Conservation (phyloP, 2,888 invertebrate species). For the Sphinx pinastri region DNA sequence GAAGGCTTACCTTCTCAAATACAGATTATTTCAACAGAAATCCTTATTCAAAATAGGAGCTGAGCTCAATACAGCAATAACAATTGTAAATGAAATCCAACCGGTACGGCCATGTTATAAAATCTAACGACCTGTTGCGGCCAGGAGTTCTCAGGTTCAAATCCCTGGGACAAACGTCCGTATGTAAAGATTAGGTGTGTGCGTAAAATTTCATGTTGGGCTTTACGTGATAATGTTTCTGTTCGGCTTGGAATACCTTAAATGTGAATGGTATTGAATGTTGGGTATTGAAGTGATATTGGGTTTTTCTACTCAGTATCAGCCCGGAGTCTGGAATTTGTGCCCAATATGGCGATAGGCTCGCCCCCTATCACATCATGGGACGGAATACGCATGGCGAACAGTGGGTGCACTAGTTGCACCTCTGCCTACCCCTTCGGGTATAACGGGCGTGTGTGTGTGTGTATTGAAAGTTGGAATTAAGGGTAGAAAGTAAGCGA, state of each 20-base stretch:
- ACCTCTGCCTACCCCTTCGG: too few species aligned
- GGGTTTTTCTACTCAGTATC: too few species aligned
- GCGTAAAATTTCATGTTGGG: conserved; percentile 25
- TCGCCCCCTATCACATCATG: too few species aligned
- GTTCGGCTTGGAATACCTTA: conserved; percentile 6
- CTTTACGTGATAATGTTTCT: conserved; percentile 10
- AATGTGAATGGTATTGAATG: neutral
- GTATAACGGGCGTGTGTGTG: too few species aligned
- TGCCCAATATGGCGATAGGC: too few species aligned
- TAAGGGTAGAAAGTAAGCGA: neutral
- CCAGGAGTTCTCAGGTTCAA: conserved; percentile 32
- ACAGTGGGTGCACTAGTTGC: too few species aligned
- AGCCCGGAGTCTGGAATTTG: too few species aligned
- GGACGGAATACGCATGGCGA: too few species aligned
- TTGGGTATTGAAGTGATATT: too few species aligned
- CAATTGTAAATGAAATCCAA: conserved; percentile 40
- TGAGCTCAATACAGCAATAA: conserved; percentile 34
- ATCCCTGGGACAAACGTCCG: conserved; percentile 25
- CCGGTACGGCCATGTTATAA: conserved; percentile 36
- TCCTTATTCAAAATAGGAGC: neutral
- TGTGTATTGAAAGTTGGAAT: neutral
- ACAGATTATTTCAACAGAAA: neutral
- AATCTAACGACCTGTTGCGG: conserved; percentile 37
- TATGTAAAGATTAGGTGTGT: conserved; percentile 27
- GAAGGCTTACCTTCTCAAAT: neutral